These are phyloP conservation scores for Zaprionus kolodkinae DNA, from an alignment of 1,140 invertebrate genomes.

Conservation along the genomic window DNA sequence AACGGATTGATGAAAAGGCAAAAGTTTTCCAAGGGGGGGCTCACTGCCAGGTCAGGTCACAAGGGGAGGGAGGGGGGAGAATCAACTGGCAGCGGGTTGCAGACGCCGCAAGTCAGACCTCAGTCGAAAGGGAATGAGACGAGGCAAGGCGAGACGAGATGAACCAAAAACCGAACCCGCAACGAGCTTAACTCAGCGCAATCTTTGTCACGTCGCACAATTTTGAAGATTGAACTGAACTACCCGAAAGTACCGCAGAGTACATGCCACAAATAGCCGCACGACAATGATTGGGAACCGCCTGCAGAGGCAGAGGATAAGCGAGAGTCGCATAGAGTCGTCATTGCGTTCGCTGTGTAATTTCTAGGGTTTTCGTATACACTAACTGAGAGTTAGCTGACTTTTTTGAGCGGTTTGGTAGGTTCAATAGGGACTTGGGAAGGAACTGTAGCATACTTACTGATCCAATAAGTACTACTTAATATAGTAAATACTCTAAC, in stretches of 20 bases:
- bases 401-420: background rate
- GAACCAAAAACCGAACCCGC: background rate
- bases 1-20: conserved; percentile 40
- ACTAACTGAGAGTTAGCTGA: background rate
- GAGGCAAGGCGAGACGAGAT: background rate
- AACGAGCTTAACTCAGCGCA: conserved; percentile 23
- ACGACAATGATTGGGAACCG: conserved; percentile 39
- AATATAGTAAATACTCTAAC: no score
- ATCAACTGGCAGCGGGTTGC: background rate
- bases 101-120: background rate
- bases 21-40: conserved; percentile 23
- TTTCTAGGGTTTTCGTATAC: conserved; percentile 47
- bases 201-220: conserved; percentile 45
- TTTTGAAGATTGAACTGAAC: conserved; percentile 10
- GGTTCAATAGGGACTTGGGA: background rate
- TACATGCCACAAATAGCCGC: conserved; percentile 13
- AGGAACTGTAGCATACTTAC: no score
- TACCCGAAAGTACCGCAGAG: background rate
- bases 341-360: conserved; percentile 45
- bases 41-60: conserved; percentile 18
- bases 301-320: conserved; percentile 29
- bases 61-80: background rate
- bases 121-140: background rate
- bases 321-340: conserved; percentile 23
- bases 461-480: no score